phyloP scores from a whole-genome alignment of 2,797 vertebrate genomes.

The Tachyglossus aculeatus region DNA sequence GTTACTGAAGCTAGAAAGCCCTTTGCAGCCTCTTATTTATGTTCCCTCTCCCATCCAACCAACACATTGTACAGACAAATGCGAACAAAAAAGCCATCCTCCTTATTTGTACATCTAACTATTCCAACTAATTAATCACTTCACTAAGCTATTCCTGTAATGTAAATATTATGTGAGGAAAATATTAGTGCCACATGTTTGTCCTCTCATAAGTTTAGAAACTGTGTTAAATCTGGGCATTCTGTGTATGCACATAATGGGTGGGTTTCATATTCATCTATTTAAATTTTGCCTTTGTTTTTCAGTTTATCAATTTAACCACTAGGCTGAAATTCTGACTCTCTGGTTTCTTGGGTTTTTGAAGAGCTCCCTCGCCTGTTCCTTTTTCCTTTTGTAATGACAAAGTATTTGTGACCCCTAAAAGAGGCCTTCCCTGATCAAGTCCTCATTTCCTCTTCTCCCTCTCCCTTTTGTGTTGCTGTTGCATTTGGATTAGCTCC shows the following conservation, averaged over 20 bases:
- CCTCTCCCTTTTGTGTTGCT: no score
- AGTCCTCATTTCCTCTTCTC: background rate
- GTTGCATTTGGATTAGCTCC: no score
- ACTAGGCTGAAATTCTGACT: background rate
- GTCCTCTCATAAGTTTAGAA: constrained; percentile 16
- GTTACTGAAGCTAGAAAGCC: constrained; percentile 54
- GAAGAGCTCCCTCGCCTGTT: background rate
- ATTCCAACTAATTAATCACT: constrained; percentile 51
- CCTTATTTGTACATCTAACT: constrained; percentile 58
- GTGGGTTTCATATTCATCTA: constrained; percentile 20
- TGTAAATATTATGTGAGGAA: constrained; percentile 34
- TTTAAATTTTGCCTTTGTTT: constrained; percentile 38
- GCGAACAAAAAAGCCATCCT: constrained; percentile 53
- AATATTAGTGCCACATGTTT: constrained; percentile 35
- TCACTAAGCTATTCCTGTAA: background rate
- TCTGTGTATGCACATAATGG: background rate
- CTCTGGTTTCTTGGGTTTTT: background rate
- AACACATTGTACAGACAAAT: constrained; percentile 41
- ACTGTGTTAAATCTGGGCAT: constrained; percentile 6
- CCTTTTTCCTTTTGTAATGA: background rate
- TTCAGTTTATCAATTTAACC: constrained; percentile 20
- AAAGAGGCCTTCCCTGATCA: no score
- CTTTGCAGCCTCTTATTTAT: constrained; percentile 45
- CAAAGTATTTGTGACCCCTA: background rate
- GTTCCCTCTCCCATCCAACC: constrained; percentile 45